Percentiles rank a stretch among this genome's conserved stretches.
Evolutionary conservation across 2,113 vertebrate genomes (phyloP).

Genomic region (Rhinichthys klamathensis): DNA sequence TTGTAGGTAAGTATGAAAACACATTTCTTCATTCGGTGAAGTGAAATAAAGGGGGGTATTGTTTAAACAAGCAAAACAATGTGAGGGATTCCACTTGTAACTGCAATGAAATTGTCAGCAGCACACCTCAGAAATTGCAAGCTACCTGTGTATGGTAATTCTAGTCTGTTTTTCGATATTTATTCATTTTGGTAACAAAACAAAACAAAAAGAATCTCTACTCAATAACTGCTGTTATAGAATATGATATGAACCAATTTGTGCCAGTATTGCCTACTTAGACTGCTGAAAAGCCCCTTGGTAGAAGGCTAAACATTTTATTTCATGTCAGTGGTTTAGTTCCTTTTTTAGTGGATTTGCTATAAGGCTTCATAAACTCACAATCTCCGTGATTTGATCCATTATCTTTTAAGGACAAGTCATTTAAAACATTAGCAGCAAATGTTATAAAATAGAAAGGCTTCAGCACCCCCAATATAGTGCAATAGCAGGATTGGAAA

Average conservation of each 20-base stretch:
- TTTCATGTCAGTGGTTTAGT: constrained; percentile 36
- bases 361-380: constrained; percentile 43
- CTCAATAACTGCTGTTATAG: not conserved
- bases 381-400: constrained; percentile 46
- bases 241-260: not conserved
- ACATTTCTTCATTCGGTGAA: constrained; percentile 10
- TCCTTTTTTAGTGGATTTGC: constrained; percentile 35
- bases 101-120: not conserved
- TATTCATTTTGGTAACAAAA: not conserved
- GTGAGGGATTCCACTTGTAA: constrained; percentile 3
- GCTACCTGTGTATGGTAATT: not conserved
- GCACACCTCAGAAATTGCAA: not conserved
- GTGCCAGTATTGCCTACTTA: not conserved
- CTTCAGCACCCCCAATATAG: not conserved
- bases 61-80: constrained; percentile 20
- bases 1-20: constrained; percentile 32
- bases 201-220: not conserved
- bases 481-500: not conserved
- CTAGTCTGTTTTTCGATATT: not conserved
- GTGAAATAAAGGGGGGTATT: not conserved
- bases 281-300: not conserved
- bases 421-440: constrained; percentile 37
- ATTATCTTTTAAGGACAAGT: constrained; percentile 50
- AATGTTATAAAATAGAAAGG: constrained; percentile 2
- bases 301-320: constrained; percentile 4